Evolutionary conservation across 2,113 vertebrate genomes (phyloP), one percentile per base, ranked within the genome.

Genomic region (Bufo bufo): DNA sequence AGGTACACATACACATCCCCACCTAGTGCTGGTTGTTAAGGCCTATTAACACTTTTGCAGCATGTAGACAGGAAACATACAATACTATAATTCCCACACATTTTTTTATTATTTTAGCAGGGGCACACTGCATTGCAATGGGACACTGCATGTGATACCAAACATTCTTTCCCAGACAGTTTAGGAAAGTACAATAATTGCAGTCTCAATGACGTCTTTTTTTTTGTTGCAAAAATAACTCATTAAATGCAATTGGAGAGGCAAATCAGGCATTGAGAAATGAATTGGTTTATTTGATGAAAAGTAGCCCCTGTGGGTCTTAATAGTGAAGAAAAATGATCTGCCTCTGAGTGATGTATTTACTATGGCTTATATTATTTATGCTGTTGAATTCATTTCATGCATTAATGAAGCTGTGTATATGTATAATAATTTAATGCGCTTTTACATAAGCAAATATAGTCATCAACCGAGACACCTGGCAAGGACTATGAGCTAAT

Each of bases 221-320:
- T 71, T 72, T 72, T n/a, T n/a, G n/a, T n/a, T 33, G 45, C 45
- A 72, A 16, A 43, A 16, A 72, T 11, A 72, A 72, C 11, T 72
- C 69, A 45, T 72, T 72, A 72, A 72, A 47, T 72, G 43, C 33
- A 72, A 72, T 72, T 45, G 69, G 0, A 45, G 13, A 72, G 69
- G 43, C 9, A 47, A 72, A 33, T 72, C 69, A 72, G 33, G 69
- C 33, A 6, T 47, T 72, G 13, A 72, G 13, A 72, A 72, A 72
- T 72, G 33, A 72, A 72, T 45, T 72, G 69, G 69, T 45, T 47
- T 72, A 72, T 33, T 72, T 72, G 43, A 72, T 72, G 69, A 72
- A 72, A 72, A 72, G 47, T 47, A 72, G 69, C 69, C 33, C 43
- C 69, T 33, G 43, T 47, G 43, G 69, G 69, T 72, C 43, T 20